phyloP scores from a whole-genome alignment of 2,113 vertebrate genomes.

The Tupaia chinensis region DNA sequence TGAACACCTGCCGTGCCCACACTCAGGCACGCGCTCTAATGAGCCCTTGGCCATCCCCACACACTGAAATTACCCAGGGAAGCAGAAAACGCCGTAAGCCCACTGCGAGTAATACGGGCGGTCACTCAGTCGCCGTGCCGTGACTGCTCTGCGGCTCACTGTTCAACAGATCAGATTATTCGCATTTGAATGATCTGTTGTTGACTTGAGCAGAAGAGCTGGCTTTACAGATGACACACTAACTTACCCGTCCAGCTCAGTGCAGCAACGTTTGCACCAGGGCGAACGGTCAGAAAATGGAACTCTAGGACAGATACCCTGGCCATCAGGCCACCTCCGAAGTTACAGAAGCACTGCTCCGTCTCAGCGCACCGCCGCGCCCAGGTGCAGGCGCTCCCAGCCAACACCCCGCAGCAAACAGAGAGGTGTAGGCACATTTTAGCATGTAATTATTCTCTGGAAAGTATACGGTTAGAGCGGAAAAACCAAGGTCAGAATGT shows the following conservation, averaged over 20 bases:
- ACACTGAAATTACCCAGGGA: background rate
- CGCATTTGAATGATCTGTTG: background rate
- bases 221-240: conserved; percentile 15
- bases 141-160: background rate
- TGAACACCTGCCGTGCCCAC: too few relatives aligned
- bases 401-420: conserved; percentile 51
- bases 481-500: conserved; percentile 79
- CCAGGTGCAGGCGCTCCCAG: conserved; percentile 38
- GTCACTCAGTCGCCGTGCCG: background rate
- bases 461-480: conserved; percentile 46
- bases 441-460: conserved; percentile 51
- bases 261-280: conserved; percentile 47
- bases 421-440: background rate
- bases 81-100: background rate
- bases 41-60: background rate
- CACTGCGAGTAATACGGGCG: background rate
- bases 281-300: conserved; percentile 69
- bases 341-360: conserved; percentile 42
- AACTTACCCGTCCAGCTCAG: conserved; percentile 54
- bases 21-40: background rate
- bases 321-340: conserved; percentile 43
- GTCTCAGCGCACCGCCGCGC: background rate
- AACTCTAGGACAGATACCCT: conserved; percentile 55
- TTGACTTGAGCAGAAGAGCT: conserved; percentile 48
- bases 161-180: conserved; percentile 28